phyloP scores from a whole-genome alignment of 2,888 invertebrate species.

The Germaria angustata region DNA sequence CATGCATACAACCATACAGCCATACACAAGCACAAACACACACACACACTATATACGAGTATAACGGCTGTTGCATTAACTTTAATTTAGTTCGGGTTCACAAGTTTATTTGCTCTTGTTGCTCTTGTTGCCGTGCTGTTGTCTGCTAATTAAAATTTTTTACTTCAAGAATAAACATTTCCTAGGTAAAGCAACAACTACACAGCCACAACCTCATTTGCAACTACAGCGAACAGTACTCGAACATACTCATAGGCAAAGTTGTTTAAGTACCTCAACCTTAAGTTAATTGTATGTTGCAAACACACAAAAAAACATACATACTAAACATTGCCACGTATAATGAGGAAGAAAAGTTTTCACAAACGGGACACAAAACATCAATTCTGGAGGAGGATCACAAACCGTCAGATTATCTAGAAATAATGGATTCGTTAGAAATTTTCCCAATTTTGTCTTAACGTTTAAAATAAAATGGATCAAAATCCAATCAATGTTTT shows the following conservation, averaged over 20 bases:
- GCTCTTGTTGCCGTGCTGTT: conserved; percentile 27
- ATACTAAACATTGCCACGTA: background rate
- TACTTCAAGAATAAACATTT: conserved; percentile 46
- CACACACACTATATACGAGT: too few species aligned
- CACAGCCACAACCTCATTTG: background rate
- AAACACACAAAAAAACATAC: background rate
- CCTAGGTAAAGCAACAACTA: conserved; percentile 22
- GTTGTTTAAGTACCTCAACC: conserved; percentile 10
- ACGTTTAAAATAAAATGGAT: too few species aligned
- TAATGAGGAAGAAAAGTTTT: background rate
- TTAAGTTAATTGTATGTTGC: conserved; percentile 24
- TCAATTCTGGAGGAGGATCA: too few species aligned
- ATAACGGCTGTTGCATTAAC: conserved; percentile 60
- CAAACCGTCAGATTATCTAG: too few species aligned
- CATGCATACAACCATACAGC: too few species aligned
- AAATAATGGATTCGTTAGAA: too few species aligned
- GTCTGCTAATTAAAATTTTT: conserved; percentile 56
- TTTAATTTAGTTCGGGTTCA: conserved; percentile 33
- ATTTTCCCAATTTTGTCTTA: too few species aligned
- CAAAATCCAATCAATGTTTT: too few species aligned
- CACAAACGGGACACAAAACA: background rate
- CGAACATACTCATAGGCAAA: background rate
- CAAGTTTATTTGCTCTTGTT: conserved; percentile 36
- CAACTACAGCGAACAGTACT: background rate
- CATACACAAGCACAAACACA: too few species aligned